Evolutionary conservation across 1,140 invertebrate species (phyloP).

Genomic region (Dolichoris vasculosae): DNA sequence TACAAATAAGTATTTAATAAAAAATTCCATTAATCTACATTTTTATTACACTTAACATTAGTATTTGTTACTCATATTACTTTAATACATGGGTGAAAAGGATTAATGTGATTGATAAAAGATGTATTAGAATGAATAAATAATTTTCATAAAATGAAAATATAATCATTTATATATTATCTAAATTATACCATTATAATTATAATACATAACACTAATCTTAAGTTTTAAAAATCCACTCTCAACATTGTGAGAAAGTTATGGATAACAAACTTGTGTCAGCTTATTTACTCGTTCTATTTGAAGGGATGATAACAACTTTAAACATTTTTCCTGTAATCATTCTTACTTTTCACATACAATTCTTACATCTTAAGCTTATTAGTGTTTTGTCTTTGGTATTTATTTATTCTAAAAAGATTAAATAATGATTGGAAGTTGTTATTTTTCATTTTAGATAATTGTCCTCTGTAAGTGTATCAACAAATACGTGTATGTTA

Average conservation of each 20-base stretch:
- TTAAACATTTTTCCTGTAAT: not conserved
- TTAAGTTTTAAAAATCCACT: not conserved
- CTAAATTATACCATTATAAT: not conserved
- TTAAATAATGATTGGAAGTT: not conserved
- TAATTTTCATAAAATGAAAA: not conserved
- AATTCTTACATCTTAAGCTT: not conserved
- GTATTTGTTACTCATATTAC: too few species aligned
- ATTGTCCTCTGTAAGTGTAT: not conserved
- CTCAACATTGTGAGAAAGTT: not conserved
- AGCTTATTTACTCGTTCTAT: not conserved
- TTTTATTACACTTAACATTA: too few species aligned
- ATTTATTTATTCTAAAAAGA: not conserved
- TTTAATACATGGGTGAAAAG: not conserved
- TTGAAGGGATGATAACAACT: not conserved
- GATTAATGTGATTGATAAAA: not conserved
- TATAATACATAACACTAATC: not conserved
- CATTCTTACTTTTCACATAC: not conserved
- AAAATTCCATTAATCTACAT: too few species aligned
- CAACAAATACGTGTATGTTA: not conserved
- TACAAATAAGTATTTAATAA: too few species aligned
- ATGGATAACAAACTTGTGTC: not conserved
- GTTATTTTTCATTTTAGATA: not conserved
- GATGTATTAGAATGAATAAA: not conserved
- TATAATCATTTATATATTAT: not conserved
- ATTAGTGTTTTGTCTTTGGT: not conserved